These are phyloP conservation scores for Parus major DNA, from an alignment of 2,113 vertebrate species.

Conservation along the genomic window DNA sequence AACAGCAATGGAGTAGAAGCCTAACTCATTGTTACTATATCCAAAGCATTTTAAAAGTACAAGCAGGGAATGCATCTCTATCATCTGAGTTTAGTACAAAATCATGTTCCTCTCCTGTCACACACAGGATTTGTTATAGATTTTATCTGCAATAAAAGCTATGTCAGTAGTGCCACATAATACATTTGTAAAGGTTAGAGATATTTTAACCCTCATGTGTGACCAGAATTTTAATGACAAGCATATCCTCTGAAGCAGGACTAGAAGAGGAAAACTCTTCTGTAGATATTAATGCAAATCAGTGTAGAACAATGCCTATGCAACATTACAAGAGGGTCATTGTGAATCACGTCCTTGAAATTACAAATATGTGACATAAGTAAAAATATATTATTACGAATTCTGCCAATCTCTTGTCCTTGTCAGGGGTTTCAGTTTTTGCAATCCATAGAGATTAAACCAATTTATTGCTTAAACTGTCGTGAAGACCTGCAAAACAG, in stretches of 20 bases:
- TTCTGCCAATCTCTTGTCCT: constrained; percentile 67
- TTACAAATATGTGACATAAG: constrained; percentile 71
- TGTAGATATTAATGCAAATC: constrained; percentile 69
- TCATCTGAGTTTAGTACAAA: constrained; percentile 74
- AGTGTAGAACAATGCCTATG: constrained; percentile 47
- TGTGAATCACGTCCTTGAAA: constrained; percentile 76
- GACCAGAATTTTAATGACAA: constrained; percentile 74
- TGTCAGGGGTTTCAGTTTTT: constrained; percentile 60
- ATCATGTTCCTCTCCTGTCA: constrained; percentile 72
- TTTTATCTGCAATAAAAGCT: constrained; percentile 78
- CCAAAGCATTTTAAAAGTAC: constrained; percentile 63
- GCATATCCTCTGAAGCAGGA: constrained; percentile 51
- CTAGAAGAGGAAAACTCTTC: constrained; percentile 46
- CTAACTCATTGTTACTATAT: constrained; percentile 54
- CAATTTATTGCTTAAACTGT: constrained; percentile 69
- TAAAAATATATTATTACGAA: constrained; percentile 70
- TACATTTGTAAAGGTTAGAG: constrained; percentile 78
- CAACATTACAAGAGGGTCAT: constrained; percentile 51
- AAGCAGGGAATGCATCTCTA: constrained; percentile 63
- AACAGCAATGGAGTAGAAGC: not conserved
- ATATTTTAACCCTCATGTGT: constrained; percentile 77
- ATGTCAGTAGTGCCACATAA: constrained; percentile 73
- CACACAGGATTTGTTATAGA: constrained; percentile 74
- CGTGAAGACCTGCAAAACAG: constrained; percentile 57
- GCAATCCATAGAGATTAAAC: constrained; percentile 69